Evolutionary conservation across 1,140 invertebrate genomes (phyloP), one percentile per base, ranked within the genome.

Genomic region (Micrasema longulum): DNA sequence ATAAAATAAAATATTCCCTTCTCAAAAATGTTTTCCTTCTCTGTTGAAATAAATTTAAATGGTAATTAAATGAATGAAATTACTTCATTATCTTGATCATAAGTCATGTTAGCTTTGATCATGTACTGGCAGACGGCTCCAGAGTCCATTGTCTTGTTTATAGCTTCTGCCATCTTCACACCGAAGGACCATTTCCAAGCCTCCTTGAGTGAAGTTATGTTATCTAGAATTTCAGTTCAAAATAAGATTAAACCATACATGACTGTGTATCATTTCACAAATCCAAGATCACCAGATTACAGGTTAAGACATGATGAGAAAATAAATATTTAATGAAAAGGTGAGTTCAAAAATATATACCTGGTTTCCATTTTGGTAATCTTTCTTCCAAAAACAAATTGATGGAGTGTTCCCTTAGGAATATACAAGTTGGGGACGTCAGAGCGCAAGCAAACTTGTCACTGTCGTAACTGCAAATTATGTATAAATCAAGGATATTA

Each of bases 131-230:
- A 81, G 12, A 81, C 75, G 5, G 81, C 79, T 10, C 82, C 83
- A 0, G 82, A 83, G 66, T 83, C 79, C 69, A 83, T 68, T 0
- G 71, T 69, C 50, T 78, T 80, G 22, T 74, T 69, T 7, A 82
- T 77, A 31, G 73, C 57, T 0, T 38, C 14, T 0, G 78, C 78
- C 26, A 83, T 72, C 38, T 75, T 73, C 1, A 68, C 41, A 7
- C 81, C 80, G 66, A 81, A 81, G 0, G 79, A 78, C 82, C 82
- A 84, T 35, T 83, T 84, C 83, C 83, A 84, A 12, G 82, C 80
- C 72, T 84, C 83, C 45, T 84, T 85, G 7, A 84, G 57, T 0
- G 79, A 78, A 26, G 80, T 81, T 11, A 81, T 23, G 2, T 36
- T 65, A 83, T 69, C 26, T 31, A 7, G 7, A 31, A 31, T 31